Conservation (phyloP, 2,888 invertebrate genomes). For the Leptopterna dolabrata region DNA sequence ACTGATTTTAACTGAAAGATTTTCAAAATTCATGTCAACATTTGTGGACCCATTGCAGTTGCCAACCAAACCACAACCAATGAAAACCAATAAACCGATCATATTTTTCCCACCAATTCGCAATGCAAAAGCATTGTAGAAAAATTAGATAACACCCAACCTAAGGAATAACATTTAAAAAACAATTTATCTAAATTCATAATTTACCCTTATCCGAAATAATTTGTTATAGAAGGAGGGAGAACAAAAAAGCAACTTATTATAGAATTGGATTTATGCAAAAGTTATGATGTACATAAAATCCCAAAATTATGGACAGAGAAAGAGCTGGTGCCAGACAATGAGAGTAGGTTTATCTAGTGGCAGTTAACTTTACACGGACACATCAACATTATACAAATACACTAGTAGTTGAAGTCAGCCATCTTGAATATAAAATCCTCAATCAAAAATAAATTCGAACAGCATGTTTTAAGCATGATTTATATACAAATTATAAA, state of each 20-base stretch:
- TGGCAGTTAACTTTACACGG: not conserved
- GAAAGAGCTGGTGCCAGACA: not conserved
- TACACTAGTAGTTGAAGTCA: not conserved
- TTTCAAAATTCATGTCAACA: too few species aligned
- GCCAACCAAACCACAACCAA: too few species aligned
- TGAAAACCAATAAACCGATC: too few species aligned
- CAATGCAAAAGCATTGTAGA: too few species aligned
- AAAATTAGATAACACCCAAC: too few species aligned
- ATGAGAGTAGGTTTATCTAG: not conserved
- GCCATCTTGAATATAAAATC: not conserved
- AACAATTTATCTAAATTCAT: too few species aligned
- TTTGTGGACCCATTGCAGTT: too few species aligned
- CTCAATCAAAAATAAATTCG: conserved; percentile 17
- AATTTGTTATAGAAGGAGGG: not conserved
- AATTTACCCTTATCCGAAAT: too few species aligned
- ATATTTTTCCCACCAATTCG: too few species aligned
- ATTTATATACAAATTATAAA: conserved; percentile 12
- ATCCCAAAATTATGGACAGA: not conserved
- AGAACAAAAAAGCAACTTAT: not conserved
- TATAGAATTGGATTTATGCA: not conserved
- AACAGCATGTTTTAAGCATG: not conserved
- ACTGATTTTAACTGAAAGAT: too few species aligned
- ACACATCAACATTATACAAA: not conserved
- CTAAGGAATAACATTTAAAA: too few species aligned
- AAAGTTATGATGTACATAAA: not conserved